These are phyloP conservation scores for Mellilla xanthometata DNA, from an alignment of 2,888 invertebrate genomes.

Conservation along the genomic window DNA sequence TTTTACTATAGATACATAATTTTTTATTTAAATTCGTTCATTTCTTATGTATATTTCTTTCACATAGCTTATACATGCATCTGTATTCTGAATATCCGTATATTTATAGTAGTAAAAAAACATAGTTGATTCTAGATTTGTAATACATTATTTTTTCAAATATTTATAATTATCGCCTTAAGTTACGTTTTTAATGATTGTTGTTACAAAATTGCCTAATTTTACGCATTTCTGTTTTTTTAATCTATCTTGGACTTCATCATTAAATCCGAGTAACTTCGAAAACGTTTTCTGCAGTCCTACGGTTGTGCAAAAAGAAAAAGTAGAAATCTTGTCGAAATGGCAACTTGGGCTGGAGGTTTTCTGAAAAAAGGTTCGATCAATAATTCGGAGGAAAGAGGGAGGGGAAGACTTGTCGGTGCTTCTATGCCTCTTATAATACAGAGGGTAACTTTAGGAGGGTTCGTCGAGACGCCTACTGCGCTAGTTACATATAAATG, in stretches of 20 bases:
- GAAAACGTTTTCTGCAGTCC: background rate
- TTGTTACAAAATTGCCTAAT: too few relatives aligned
- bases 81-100: too few relatives aligned
- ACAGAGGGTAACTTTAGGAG: constrained; percentile 64
- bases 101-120: too few relatives aligned
- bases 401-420: background rate
- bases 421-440: constrained; percentile 57
- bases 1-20: too few relatives aligned
- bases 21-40: too few relatives aligned
- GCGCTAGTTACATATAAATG: constrained; percentile 5
- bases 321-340: constrained; percentile 19
- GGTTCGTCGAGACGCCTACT: constrained; percentile 5
- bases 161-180: too few relatives aligned
- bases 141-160: too few relatives aligned
- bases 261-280: background rate
- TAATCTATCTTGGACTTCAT: background rate
- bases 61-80: too few relatives aligned
- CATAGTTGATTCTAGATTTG: too few relatives aligned
- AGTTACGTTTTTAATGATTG: too few relatives aligned
- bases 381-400: constrained; percentile 59
- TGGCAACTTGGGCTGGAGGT: constrained; percentile 39
- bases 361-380: constrained; percentile 69
- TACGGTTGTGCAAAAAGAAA: constrained; percentile 21
- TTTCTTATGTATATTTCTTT: too few relatives aligned
- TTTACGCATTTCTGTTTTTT: background rate